Percentiles rank a stretch among this genome's conserved stretches.
phyloP scores from a whole-genome alignment of 2,888 invertebrate genomes.

The Leptura quadrifasciata region DNA sequence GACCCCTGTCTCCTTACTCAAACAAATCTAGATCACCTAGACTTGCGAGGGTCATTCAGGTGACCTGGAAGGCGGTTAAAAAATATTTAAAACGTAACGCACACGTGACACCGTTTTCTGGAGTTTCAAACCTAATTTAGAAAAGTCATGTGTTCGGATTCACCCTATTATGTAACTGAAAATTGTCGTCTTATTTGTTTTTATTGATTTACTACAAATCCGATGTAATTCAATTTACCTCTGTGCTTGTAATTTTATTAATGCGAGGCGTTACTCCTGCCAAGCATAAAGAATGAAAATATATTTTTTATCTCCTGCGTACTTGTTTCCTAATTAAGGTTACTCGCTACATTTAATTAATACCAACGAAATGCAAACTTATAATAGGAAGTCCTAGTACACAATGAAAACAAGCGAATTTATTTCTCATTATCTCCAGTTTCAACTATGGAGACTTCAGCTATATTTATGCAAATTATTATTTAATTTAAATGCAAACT shows the following conservation, averaged over 20 bases:
- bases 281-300: not conserved
- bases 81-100: too few relatives aligned
- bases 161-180: too few relatives aligned
- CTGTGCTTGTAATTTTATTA: not conserved
- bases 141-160: too few relatives aligned
- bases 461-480: conserved; percentile 9
- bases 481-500: conserved; percentile 26
- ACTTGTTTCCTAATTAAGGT: conserved; percentile 26
- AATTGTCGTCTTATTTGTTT: too few relatives aligned
- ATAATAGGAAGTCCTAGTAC: not conserved
- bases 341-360: conserved; percentile 14
- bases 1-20: too few relatives aligned
- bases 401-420: conserved; percentile 25
- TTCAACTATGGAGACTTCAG: not conserved
- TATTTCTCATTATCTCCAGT: conserved; percentile 18
- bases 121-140: too few relatives aligned
- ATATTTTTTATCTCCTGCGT: not conserved
- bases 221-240: not conserved
- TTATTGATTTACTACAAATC: too few relatives aligned
- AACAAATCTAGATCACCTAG: too few relatives aligned
- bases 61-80: too few relatives aligned
- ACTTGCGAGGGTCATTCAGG: too few relatives aligned
- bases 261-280: not conserved
- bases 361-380: conserved; percentile 8
- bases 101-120: too few relatives aligned